These are phyloP conservation scores for Drosophila paucipuncta DNA, from an alignment of 2,888 invertebrate genomes.

Conservation along the genomic window DNA sequence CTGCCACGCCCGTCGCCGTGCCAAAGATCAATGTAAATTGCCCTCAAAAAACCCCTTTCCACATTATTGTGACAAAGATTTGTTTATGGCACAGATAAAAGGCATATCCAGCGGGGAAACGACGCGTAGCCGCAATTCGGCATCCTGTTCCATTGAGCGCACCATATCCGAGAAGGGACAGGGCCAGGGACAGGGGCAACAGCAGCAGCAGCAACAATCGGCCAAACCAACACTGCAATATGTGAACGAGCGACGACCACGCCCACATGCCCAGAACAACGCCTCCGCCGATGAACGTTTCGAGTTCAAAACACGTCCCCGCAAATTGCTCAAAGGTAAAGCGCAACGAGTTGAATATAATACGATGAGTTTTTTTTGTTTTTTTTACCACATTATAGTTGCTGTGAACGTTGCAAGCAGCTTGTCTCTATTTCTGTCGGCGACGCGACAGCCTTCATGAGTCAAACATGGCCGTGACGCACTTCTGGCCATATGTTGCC, in stretches of 20 bases:
- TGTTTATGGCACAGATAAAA: conserved; percentile 75
- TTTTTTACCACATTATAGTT: conserved; percentile 44
- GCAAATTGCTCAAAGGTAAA: conserved; percentile 85
- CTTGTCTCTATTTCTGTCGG: conserved; percentile 2
- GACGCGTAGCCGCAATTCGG: conserved; percentile 85
- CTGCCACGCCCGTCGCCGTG: conserved; percentile 83
- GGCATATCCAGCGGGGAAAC: conserved; percentile 85
- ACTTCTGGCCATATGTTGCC: conserved; percentile 44
- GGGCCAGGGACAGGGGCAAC: conserved; percentile 4
- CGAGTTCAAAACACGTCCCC: conserved; percentile 84
- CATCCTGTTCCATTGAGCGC: conserved; percentile 84
- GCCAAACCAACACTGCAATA: conserved; percentile 83
- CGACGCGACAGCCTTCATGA: conserved; percentile 8
- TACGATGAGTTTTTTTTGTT: conserved; percentile 8
- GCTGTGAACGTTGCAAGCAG: conserved; percentile 56
- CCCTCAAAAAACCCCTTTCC: not conserved
- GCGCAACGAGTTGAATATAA: not conserved
- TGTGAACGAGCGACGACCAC: conserved; percentile 84
- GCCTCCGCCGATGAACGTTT: conserved; percentile 81
- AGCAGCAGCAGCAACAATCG: conserved; percentile 60
- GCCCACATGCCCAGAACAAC: conserved; percentile 71
- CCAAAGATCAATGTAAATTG: conserved; percentile 68
- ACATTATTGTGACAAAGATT: conserved; percentile 5
- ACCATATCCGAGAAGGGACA: conserved; percentile 82
- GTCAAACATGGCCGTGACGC: conserved; percentile 50